Evolutionary conservation across 2,797 vertebrate species (phyloP).

Genomic region (Molossus alvarezi): DNA sequence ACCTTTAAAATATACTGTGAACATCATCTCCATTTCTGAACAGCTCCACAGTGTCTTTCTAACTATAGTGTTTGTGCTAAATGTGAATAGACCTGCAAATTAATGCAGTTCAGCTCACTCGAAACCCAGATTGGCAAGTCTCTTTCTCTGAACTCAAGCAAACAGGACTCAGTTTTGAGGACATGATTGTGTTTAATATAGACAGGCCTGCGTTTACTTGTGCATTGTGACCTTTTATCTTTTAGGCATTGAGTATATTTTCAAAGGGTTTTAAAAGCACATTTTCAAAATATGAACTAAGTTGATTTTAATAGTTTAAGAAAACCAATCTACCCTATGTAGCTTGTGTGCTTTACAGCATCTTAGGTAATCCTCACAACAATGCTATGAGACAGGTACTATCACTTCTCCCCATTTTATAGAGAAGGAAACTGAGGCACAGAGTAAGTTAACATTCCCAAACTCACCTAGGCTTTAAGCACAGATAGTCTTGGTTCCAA

Average conservation of each 20-base stretch:
- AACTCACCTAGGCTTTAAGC: neutral
- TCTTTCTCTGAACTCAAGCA: conserved; percentile 82
- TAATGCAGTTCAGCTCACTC: conserved; percentile 81
- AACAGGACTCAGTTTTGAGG: conserved; percentile 62
- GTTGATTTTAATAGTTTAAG: conserved; percentile 43
- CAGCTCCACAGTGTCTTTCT: conserved; percentile 80
- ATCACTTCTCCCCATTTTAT: conserved; percentile 11
- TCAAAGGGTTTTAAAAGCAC: conserved; percentile 46
- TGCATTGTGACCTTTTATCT: neutral
- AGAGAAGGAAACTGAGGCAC: conserved; percentile 37
- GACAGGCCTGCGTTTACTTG: neutral
- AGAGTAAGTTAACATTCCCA: neutral
- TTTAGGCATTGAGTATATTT: conserved; percentile 17
- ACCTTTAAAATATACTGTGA: conserved; percentile 86
- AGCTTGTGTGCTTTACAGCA: neutral
- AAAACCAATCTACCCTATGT: conserved; percentile 1
- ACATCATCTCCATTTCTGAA: conserved; percentile 83
- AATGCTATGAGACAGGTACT: neutral
- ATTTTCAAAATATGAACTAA: conserved; percentile 43
- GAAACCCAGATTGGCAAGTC: conserved; percentile 79
- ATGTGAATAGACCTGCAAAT: conserved; percentile 84
- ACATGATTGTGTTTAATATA: conserved; percentile 27
- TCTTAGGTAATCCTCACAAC: neutral
- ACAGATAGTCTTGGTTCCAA: neutral
- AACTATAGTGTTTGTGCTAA: conserved; percentile 86